Evolutionary conservation across 2,113 vertebrate genomes (phyloP), one percentile per base, ranked within the genome.

Genomic region (Dromaius novaehollandiae): DNA sequence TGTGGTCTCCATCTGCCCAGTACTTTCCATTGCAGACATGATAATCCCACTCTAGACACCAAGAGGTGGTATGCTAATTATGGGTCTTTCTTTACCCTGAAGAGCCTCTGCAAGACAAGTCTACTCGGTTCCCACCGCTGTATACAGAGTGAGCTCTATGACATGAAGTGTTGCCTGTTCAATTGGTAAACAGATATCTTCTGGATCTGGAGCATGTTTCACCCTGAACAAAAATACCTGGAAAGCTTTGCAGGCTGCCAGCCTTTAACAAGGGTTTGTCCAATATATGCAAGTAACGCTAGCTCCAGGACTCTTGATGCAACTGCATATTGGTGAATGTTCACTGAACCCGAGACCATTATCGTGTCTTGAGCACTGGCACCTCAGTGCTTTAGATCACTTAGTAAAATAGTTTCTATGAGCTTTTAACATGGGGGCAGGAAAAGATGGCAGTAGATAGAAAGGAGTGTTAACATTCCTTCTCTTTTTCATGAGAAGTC

Each of bases 21-120:
- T 51, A 25, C 51, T 73, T 88, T 46, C 75, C 63, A 74, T 64
- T 51, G 82, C 64, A 82, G 87, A 22, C n/a, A 42, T 28, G 81
- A 25, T 0, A 8, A 38, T 94, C 65, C 61, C 51, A 66, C 86
- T 82, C 46, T 32, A 69, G 89, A 48, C 56, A 76, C 56, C 61
- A 36, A 53, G 93, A 94, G 84, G 22, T 69, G 82, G 44, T 69
- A 42, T 28, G 38, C 42, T 87, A 87, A 97, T 96, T 85, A 51
- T 14, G 44, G 78, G 55, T 38, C 76, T 86, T 81, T 34, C 26
- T 85, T 91, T 36, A 55, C 2, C 3, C 44, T 22, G n/a, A 80
- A 44, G 73, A 78, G n/a, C 24, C 18, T 84, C 61, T 90, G 89
- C 13, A 36, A 19, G 46, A 51, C 0, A 1, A 63, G 34, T 40